These are phyloP conservation scores for Panthera tigris DNA, from an alignment of 2,113 vertebrate species.

Conservation along the genomic window DNA sequence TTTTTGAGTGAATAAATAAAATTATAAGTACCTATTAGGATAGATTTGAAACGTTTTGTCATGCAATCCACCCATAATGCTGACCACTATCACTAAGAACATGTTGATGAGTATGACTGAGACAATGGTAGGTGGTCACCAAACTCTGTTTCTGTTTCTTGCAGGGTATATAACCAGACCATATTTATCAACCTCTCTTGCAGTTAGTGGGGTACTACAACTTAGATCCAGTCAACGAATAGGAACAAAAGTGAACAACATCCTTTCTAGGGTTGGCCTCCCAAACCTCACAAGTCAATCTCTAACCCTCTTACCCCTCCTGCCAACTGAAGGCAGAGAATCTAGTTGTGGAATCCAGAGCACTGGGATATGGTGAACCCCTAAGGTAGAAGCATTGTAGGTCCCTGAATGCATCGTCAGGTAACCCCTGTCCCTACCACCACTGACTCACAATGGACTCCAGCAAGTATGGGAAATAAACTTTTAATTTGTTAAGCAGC, in stretches of 20 bases:
- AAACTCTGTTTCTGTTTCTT: background rate
- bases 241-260: background rate
- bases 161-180: background rate
- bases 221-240: background rate
- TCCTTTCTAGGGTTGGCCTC: background rate
- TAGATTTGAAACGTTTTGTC: background rate
- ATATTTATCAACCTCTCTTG: background rate
- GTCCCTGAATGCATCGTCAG: background rate
- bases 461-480: background rate
- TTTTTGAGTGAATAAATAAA: background rate
- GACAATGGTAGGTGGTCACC: background rate
- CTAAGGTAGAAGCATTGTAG: background rate
- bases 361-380: background rate
- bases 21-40: background rate
- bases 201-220: background rate
- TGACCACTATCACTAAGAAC: background rate
- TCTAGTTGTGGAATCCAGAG: background rate
- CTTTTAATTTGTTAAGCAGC: background rate
- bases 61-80: background rate
- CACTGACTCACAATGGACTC: background rate
- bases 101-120: background rate
- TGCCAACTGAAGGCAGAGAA: background rate
- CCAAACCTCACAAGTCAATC: background rate
- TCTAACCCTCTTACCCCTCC: background rate
- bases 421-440: background rate